Conservation (phyloP, 2,797 vertebrate genomes). For the Lates japonicus region DNA sequence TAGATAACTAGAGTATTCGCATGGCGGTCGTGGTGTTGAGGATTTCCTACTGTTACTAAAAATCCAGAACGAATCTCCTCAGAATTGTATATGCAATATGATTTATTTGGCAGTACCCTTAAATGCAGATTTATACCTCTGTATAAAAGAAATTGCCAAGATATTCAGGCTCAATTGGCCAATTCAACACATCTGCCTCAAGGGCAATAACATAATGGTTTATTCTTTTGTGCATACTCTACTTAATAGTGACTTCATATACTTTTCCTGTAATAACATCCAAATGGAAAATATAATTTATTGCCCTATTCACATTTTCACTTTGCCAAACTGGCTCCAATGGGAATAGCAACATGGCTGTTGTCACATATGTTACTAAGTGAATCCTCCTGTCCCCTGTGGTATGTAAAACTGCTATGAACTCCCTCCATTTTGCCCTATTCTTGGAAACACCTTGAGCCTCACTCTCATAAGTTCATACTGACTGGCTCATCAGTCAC, state of each 20-base stretch:
- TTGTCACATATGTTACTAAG: background rate
- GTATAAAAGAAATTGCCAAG: background rate
- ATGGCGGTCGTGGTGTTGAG: background rate
- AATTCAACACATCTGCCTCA: background rate
- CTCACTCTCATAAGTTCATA: background rate
- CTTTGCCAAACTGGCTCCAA: background rate
- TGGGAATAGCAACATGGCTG: background rate
- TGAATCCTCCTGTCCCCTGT: background rate
- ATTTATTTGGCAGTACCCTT: background rate
- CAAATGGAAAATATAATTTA: background rate
- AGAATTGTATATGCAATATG: background rate
- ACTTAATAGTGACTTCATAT: background rate
- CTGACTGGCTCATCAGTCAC: background rate
- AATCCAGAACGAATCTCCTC: background rate
- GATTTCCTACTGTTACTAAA: background rate
- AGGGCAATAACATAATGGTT: background rate
- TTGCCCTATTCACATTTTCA: background rate
- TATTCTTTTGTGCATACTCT: background rate
- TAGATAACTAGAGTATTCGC: no score
- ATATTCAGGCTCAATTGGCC: background rate
- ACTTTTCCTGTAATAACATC: background rate
- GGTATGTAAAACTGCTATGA: background rate
- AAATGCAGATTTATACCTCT: background rate
- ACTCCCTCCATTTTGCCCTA: background rate
- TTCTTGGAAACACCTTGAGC: background rate